phyloP scores from a whole-genome alignment of 2,888 invertebrate species.

The Coenonympha glycerion region DNA sequence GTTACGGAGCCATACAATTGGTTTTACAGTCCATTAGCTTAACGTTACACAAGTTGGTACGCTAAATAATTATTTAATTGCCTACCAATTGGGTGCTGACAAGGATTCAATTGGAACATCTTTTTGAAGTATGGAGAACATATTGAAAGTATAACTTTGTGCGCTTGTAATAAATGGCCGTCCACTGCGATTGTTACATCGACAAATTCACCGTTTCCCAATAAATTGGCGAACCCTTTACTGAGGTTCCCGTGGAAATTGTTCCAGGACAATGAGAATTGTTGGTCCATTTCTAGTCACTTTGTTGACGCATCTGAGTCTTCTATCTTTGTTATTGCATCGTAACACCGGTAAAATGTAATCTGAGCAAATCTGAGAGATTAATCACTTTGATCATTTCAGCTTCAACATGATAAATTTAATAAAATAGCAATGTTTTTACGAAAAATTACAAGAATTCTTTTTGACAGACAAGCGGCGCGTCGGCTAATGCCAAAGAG shows the following conservation, averaged over 20 bases:
- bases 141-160: slow-evolving; percentile 82
- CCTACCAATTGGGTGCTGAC: slow-evolving; percentile 79
- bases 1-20: not conserved
- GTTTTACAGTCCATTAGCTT: not conserved
- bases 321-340: slow-evolving; percentile 36
- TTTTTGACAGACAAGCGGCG: slow-evolving; percentile 32
- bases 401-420: slow-evolving; percentile 19
- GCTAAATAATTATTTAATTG: slow-evolving; percentile 24
- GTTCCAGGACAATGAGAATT: slow-evolving; percentile 83
- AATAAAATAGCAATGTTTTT: slow-evolving; percentile 25
- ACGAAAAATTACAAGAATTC: slow-evolving; percentile 21
- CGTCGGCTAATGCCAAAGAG: slow-evolving; percentile 34
- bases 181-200: slow-evolving; percentile 79
- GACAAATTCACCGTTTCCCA: slow-evolving; percentile 76
- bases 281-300: slow-evolving; percentile 76
- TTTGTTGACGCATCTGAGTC: slow-evolving; percentile 33
- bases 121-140: slow-evolving; percentile 83
- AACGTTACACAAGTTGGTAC: not conserved
- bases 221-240: slow-evolving; percentile 78
- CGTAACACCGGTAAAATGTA: not conserved
- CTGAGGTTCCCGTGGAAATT: slow-evolving; percentile 83
- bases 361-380: not conserved
- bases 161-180: slow-evolving; percentile 80
- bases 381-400: not conserved
- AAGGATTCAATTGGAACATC: slow-evolving; percentile 80